These are phyloP conservation scores for Hormaphis cornu DNA, from an alignment of 1,140 invertebrate genomes.

Conservation along the genomic window DNA sequence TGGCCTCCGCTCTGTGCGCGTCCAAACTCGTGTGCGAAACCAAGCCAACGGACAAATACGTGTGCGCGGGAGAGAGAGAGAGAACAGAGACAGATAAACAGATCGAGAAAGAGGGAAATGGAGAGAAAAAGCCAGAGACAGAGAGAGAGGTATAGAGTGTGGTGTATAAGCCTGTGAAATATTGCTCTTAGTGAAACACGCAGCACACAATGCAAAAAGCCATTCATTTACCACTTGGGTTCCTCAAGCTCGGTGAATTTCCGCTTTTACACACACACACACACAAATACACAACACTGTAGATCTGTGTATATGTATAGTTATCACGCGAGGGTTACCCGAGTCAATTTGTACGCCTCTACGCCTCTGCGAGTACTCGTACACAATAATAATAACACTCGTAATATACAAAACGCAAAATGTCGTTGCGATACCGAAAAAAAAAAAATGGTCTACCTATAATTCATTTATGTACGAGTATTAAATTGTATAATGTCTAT, in stretches of 20 bases:
- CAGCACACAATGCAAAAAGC: constrained; percentile 14
- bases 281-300: background rate
- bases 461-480: too few species aligned
- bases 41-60: background rate
- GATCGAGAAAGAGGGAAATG: too few species aligned
- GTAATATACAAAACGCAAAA: too few species aligned
- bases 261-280: background rate
- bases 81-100: too few species aligned
- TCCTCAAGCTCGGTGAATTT: constrained; percentile 4
- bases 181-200: constrained; percentile 21
- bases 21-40: background rate
- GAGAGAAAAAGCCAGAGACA: too few species aligned
- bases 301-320: background rate
- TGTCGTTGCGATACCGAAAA: too few species aligned
- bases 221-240: constrained; percentile 18
- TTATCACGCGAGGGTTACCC: too few species aligned
- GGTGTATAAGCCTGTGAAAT: constrained; percentile 20
- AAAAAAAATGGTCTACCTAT: too few species aligned
- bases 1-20: background rate
- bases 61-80: background rate
- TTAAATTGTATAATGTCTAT: too few species aligned
- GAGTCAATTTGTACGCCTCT: constrained; percentile 15
- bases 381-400: background rate
- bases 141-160: too few species aligned
- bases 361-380: background rate